Base-by-base conservation (phyloP, 1,140 invertebrate species). In the Hycleus cichorii region DNA sequence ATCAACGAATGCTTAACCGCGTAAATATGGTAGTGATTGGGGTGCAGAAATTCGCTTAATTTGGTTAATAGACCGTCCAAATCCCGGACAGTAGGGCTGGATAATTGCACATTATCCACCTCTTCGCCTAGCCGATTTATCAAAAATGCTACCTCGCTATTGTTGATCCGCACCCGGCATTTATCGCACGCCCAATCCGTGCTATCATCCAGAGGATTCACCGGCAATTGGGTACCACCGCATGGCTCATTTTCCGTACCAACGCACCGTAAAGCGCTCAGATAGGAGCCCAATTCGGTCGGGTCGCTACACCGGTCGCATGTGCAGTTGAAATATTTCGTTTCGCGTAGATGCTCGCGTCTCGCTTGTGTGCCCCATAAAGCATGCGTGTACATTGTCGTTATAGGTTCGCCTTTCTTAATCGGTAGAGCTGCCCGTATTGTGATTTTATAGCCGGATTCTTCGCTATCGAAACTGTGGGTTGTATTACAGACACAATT, bases 301-400 rank as follows among this genome's bases (percentile, higher is more conserved):
- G 80, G 74, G 76, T 90, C 88, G 3, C 62, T 49, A 59, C 88
- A 91, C 7, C 87, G 70, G 0, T 63, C 58, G 63, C 88, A 91
- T 0, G 70, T 74, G 59, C 90, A 93, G 4, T 75, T 72, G 63
- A 93, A 93, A 68, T 91, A 91, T 75, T 93, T 93, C 0, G 86
- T 89, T 47, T 86, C 80, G 42, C 79, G 78, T 2, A 93, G 75
- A 79, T 92, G 89, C 64, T 89, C 83, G 49, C 85, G 78, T 60
- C 91, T 77, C 5, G 83, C 81, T 64, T 84, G 81, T 0, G 89
- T 93, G 1, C 88, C 85, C 89, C 89, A 91, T 49, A 92, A 74
- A 4, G 86, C 86, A 68, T 91, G 89, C 2, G 88, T 89, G 60
- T 92, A 90, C 77, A 86, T 88, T 0, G 87, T 90, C 9, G 77